A percentile compares a stretch with the other conserved stretches of the same genome.
phyloP scores from a whole-genome alignment of 2,888 invertebrate species.

The Syrphus vitripennis region DNA sequence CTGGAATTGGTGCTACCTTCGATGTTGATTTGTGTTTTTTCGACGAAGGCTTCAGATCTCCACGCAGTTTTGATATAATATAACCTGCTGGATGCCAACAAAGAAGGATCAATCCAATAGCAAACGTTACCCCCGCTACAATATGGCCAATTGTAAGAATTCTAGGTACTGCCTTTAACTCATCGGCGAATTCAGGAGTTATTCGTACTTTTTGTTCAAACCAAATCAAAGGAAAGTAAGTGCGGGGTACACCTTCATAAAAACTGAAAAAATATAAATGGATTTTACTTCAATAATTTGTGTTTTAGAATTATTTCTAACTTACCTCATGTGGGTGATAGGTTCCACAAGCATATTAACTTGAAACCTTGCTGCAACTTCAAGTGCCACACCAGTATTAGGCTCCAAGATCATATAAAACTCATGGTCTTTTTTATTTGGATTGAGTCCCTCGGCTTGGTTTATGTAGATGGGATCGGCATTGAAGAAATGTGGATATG shows the following conservation, averaged over 20 bases:
- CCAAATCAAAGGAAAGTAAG: constrained; percentile 90
- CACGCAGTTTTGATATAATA: constrained; percentile 48
- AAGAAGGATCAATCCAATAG: constrained; percentile 80
- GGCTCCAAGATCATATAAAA: constrained; percentile 90
- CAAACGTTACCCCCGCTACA: constrained; percentile 81
- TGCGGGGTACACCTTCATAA: constrained; percentile 85
- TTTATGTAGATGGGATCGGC: constrained; percentile 87
- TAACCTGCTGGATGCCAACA: constrained; percentile 77
- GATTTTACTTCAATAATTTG: background rate
- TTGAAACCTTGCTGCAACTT: constrained; percentile 90
- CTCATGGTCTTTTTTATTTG: constrained; percentile 85
- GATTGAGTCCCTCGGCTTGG: constrained; percentile 86
- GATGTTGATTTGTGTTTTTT: constrained; percentile 19
- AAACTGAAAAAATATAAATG: constrained; percentile 81
- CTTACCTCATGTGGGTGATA: constrained; percentile 85
- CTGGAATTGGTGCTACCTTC: background rate
- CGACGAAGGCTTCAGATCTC: constrained; percentile 31
- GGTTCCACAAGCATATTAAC: constrained; percentile 89
- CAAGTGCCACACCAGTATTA: constrained; percentile 87
- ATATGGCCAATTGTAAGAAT: constrained; percentile 83
- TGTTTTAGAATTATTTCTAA: constrained; percentile 63
- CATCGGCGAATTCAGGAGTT: constrained; percentile 83
- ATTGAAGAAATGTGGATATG: constrained; percentile 91
- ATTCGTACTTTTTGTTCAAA: constrained; percentile 87
- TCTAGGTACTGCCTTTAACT: constrained; percentile 82